phyloP scores from a whole-genome alignment of 2,888 invertebrate genomes.

The Timema podura region DNA sequence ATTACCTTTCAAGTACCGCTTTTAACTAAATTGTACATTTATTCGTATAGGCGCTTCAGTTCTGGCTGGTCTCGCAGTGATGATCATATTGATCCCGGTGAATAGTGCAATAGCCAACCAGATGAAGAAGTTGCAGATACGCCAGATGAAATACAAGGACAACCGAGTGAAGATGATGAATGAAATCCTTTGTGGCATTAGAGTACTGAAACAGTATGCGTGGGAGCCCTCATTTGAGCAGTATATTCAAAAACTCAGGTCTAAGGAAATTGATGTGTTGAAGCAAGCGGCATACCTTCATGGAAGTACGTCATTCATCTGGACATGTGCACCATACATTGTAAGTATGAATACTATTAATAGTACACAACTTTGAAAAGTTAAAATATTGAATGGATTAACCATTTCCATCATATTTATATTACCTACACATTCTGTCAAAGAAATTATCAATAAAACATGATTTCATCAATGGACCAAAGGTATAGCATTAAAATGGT shows the following conservation, averaged over 20 bases:
- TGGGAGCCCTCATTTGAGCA: constrained; percentile 93
- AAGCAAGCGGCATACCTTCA: constrained; percentile 85
- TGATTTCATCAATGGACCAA: too few relatives aligned
- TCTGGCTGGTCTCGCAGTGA: constrained; percentile 86
- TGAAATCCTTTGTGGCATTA: constrained; percentile 88
- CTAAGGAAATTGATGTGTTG: constrained; percentile 84
- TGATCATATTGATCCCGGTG: constrained; percentile 88
- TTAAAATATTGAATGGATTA: too few relatives aligned
- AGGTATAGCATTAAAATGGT: too few relatives aligned
- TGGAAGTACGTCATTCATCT: constrained; percentile 85
- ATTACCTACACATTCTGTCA: too few relatives aligned
- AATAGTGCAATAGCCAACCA: constrained; percentile 81
- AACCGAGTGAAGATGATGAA: constrained; percentile 91
- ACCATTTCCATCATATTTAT: too few relatives aligned
- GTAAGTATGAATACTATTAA: constrained; percentile 54
- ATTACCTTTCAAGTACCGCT: too few relatives aligned
- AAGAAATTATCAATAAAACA: too few relatives aligned
- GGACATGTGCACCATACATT: constrained; percentile 93
- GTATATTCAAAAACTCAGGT: constrained; percentile 80
- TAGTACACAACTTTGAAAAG: background rate
- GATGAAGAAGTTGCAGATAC: constrained; percentile 73
- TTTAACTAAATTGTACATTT: too few relatives aligned
- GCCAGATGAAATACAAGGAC: constrained; percentile 92
- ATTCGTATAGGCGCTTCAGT: constrained; percentile 66
- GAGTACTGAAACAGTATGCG: constrained; percentile 89